Conservation (phyloP, 1,140 invertebrate genomes). For the Pectinophora gossypiella region DNA sequence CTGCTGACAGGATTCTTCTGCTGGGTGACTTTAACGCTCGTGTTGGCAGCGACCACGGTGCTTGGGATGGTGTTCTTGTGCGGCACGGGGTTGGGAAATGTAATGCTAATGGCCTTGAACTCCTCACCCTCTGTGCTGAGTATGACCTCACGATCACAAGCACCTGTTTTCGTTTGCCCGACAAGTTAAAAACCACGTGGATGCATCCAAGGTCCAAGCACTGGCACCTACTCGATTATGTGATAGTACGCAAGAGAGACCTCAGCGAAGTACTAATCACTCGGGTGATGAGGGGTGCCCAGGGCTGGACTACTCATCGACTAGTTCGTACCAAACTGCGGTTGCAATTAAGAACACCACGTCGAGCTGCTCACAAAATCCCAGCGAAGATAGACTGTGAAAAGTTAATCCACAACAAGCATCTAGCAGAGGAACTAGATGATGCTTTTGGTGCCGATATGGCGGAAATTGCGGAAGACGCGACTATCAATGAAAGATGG, state of each 20-base stretch:
- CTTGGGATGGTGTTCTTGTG: slow-evolving; percentile 4
- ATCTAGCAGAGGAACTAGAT: not conserved
- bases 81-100: slow-evolving; percentile 6
- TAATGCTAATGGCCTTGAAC: slow-evolving; percentile 6
- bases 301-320: slow-evolving; percentile 2
- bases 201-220: slow-evolving; percentile 12
- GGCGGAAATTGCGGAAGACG: too few relatives aligned
- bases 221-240: slow-evolving; percentile 5
- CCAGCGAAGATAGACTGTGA: slow-evolving; percentile 3
- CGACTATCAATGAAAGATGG: not conserved
- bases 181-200: slow-evolving; percentile 14
- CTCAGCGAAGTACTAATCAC: not conserved
- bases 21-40: slow-evolving; percentile 22
- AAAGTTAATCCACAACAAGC: slow-evolving; percentile 11
- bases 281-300: not conserved
- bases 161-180: slow-evolving; percentile 7
- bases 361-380: slow-evolving; percentile 13
- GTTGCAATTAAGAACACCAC: slow-evolving; percentile 11
- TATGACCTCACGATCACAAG: slow-evolving; percentile 6
- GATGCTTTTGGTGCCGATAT: slow-evolving; percentile 5
- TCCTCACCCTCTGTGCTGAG: slow-evolving; percentile 21
- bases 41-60: slow-evolving; percentile 3
- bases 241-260: not conserved
- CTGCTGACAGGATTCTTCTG: slow-evolving; percentile 7
- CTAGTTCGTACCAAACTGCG: slow-evolving; percentile 17